phyloP scores from a whole-genome alignment of 2,888 invertebrate species.

The Agonum fuliginosum region DNA sequence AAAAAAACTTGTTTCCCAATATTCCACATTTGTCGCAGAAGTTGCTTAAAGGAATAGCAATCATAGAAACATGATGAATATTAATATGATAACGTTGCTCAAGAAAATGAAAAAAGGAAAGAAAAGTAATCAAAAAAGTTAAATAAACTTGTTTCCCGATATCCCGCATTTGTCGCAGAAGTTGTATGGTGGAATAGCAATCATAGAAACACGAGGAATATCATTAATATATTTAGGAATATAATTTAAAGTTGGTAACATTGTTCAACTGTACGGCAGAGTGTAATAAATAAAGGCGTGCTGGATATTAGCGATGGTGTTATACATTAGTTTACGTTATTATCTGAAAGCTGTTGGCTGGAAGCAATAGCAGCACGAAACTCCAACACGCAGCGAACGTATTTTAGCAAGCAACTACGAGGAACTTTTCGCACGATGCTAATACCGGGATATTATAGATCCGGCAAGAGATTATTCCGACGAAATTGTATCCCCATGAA shows the following conservation, averaged over 20 bases:
- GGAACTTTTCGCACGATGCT: slow-evolving; percentile 46
- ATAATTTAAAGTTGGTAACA: slow-evolving; percentile 35
- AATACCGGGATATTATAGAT: slow-evolving; percentile 55
- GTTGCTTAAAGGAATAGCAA: too few species aligned
- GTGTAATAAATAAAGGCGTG: slow-evolving; percentile 39
- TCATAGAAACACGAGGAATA: too few species aligned
- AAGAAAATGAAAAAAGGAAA: too few species aligned
- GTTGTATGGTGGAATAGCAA: too few species aligned
- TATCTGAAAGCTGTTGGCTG: slow-evolving; percentile 29
- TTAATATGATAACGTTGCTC: too few species aligned
- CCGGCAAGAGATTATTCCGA: slow-evolving; percentile 51
- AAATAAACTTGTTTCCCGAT: too few species aligned
- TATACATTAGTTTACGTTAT: slow-evolving; percentile 47
- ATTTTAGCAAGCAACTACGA: slow-evolving; percentile 19
- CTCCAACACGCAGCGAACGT: slow-evolving; percentile 27
- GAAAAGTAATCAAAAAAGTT: too few species aligned
- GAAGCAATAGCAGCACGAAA: too few species aligned
- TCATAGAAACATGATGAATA: too few species aligned
- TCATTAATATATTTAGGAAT: slow-evolving; percentile 30
- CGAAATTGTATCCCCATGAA: slow-evolving; percentile 59
- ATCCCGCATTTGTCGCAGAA: too few species aligned
- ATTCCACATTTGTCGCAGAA: too few species aligned
- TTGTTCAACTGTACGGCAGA: neutral
- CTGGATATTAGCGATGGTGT: slow-evolving; percentile 40
- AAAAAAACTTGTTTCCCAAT: too few species aligned